Evolutionary conservation across 2,888 invertebrate genomes (phyloP).

Genomic region (Vanessa cardui): DNA sequence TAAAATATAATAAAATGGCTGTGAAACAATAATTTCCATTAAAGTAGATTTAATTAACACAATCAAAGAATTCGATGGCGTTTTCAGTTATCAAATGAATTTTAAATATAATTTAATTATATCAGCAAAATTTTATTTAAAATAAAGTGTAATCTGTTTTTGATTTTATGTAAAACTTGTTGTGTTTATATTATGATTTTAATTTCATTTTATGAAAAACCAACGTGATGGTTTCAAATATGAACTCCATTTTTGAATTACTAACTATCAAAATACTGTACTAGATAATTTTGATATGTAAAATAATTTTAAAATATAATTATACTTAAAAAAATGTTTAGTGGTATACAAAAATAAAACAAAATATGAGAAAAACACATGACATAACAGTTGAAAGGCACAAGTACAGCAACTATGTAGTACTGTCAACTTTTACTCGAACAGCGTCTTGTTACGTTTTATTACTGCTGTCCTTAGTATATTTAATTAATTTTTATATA

Average conservation of each 20-base stretch:
- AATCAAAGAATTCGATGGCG: conserved; percentile 29
- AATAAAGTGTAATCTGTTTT: background rate
- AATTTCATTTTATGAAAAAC: too few relatives aligned
- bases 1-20: conserved; percentile 21
- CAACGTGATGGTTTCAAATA: too few relatives aligned
- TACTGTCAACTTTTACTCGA: background rate
- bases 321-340: too few relatives aligned
- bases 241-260: too few relatives aligned
- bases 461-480: background rate
- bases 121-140: background rate
- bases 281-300: too few relatives aligned
- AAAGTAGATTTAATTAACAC: conserved; percentile 30
- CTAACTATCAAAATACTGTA: too few relatives aligned
- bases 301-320: too few relatives aligned
- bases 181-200: too few relatives aligned
- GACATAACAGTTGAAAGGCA: background rate
- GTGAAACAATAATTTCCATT: conserved; percentile 26
- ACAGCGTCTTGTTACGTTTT: conserved; percentile 1
- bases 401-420: background rate
- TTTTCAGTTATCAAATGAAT: conserved; percentile 29
- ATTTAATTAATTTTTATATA: background rate
- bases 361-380: background rate
- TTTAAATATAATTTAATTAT: conserved; percentile 29
- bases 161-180: too few relatives aligned
- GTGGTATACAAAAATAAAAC: too few relatives aligned